Conservation (phyloP, 2,113 vertebrate species). For the Arvicanthis niloticus region DNA sequence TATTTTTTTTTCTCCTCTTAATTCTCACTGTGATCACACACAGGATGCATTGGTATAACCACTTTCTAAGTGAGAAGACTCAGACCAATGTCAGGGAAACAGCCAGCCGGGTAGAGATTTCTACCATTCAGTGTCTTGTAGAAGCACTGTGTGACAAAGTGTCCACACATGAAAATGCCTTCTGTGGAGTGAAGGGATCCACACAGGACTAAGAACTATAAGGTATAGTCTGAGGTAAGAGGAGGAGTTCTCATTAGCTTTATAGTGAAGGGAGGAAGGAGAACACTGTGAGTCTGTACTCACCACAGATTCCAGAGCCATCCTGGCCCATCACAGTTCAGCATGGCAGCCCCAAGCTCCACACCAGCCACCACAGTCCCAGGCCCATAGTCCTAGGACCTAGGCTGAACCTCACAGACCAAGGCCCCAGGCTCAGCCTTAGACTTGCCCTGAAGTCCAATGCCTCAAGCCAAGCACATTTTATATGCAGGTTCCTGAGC, state of each 20-base stretch:
- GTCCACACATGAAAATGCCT: background rate
- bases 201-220: background rate
- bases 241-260: background rate
- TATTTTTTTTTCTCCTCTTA: conserved; percentile 1
- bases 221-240: background rate
- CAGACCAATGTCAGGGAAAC: background rate
- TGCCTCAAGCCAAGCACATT: background rate
- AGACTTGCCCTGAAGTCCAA: background rate
- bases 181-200: background rate
- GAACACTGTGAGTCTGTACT: background rate
- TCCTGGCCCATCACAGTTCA: background rate
- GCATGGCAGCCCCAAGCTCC: background rate
- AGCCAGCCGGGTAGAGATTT: background rate
- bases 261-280: background rate
- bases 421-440: no score
- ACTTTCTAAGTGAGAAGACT: conserved; percentile 20
- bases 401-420: background rate
- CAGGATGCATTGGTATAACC: background rate
- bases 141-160: background rate
- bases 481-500: background rate
- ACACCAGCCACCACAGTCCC: background rate
- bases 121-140: background rate
- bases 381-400: background rate
- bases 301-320: background rate
- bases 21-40: background rate